Evolutionary conservation across 1,140 invertebrate species (phyloP), one percentile per base, ranked within the genome.

Genomic region (Drosophila insularis): DNA sequence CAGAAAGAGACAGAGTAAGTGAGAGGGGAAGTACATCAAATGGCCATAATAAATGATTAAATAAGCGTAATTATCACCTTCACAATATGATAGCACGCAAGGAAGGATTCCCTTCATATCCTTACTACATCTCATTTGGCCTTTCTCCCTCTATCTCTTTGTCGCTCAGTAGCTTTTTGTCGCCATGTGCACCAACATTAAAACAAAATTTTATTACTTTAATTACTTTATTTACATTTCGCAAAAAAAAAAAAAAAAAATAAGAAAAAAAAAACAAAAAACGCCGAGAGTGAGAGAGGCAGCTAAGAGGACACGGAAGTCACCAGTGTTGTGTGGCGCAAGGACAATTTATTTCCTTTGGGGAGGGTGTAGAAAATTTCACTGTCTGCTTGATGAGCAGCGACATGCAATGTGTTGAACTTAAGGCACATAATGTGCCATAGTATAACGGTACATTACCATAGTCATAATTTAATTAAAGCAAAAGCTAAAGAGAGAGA

Each of bases 161-260:
- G 17, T 61, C 23, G 56, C 17, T 19, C n/a, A 8, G 13, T 61
- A 19, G 54, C 17, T 17, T 10, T 50, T 50, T 21, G 17, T 21
- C 43, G 17, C 17, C 17, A 56, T 80, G 55, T 72, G 71, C 53
- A 66, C 68, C 71, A 63, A 63, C 80, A 89, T 89, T 80, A 89
- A 89, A 89, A 89, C 84, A 84, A 89, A 50, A 80, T 84, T 89
- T 89, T 89, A 89, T 89, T 89, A 89, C 84, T 89, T 89, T 89
- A 89, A 89, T 89, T 89, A 89, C 84, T 89, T 89, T 89, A 89
- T 89, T 89, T 89, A 89, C 84, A 89, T 89, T 89, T 89, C 68
- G 84, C 71, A 75, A 87, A 87, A 86, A 56, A 13, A 67, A 39
- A 32, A 60, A 7, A 35, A 39, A 32, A 61, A 10, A 35, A 54